Base-by-base conservation (phyloP, 2,888 invertebrate genomes). In the Crematogaster levior region DNA sequence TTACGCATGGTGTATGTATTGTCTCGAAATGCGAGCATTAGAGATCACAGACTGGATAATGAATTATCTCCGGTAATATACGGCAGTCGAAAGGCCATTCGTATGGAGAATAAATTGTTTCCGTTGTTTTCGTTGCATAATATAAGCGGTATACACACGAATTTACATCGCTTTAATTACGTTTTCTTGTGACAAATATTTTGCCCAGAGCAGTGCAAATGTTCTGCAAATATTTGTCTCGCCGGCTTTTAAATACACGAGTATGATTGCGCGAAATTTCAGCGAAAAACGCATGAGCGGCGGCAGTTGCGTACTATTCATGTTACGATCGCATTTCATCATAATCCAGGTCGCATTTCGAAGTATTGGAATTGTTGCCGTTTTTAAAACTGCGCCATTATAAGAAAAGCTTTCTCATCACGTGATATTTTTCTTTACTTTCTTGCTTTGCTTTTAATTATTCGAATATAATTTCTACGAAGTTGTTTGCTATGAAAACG, bases 171-270 rank as follows among this genome's bases (percentile, higher is more conserved):
- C 43, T 82, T 82, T 82, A 82, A 82, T 82, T 82, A 80, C 82
- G 43, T 82, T 60, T 82, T 79, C 65, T 40, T 48, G 48, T 70
- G 77, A 70, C 77, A 24, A 70, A 70, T 79, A 79, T 79, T 79
- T 79, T 70, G 34, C 56, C 27, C 24, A n/a, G 56, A 43, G 34
- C 46, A 27, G 51, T 46, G 56, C 43, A 70, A 83, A 48, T 43
- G 86, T 61, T 81, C 56, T n/a, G 80, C 82, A 88, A 88, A 88
- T 88, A 88, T 88, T 88, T 88, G 74, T 81, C 83, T 48, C 60
- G 43, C 68, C 60, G 68, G 66, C 68, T 68, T 61, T 66, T 68
- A 80, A 68, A 80, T 60, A 60, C 51, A 60, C 43, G 43, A n/a
- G 40, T 53, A 53, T 63, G n/a, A 40, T 58, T 46, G 70, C 56